Evolutionary conservation across 1,140 invertebrate species (phyloP).

Genomic region (Phenacoccus solenopsis): DNA sequence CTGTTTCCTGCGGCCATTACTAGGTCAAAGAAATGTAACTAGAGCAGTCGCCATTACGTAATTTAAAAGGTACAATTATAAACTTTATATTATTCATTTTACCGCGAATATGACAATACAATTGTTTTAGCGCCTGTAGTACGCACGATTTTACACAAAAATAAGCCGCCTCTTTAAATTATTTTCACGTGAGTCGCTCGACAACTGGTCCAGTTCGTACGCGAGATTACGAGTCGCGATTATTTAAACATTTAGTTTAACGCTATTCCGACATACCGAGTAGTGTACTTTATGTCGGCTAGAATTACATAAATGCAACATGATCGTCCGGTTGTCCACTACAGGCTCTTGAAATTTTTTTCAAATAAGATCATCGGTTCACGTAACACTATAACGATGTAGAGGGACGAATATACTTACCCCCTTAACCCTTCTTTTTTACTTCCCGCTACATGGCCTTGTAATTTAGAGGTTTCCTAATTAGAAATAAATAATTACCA

Average conservation of each 20-base stretch:
- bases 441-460: too few relatives aligned
- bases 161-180: neutral
- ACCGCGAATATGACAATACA: neutral
- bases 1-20: neutral
- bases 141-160: slow-evolving; percentile 1
- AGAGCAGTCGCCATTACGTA: neutral
- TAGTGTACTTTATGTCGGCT: too few relatives aligned
- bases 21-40: neutral
- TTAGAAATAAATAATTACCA: too few relatives aligned
- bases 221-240: neutral
- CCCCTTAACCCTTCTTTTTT: too few relatives aligned
- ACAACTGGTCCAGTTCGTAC: neutral
- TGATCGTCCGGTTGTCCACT: too few relatives aligned
- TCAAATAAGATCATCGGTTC: too few relatives aligned
- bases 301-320: too few relatives aligned
- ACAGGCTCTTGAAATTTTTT: too few relatives aligned
- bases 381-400: too few relatives aligned
- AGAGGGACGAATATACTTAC: too few relatives aligned
- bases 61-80: neutral
- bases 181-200: neutral
- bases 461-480: too few relatives aligned
- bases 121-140: neutral
- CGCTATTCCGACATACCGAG: too few relatives aligned
- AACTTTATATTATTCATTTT: neutral
- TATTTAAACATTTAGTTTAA: neutral